Conservation (phyloP, 2,888 invertebrate genomes). For the Troides oblongomaculatus region DNA sequence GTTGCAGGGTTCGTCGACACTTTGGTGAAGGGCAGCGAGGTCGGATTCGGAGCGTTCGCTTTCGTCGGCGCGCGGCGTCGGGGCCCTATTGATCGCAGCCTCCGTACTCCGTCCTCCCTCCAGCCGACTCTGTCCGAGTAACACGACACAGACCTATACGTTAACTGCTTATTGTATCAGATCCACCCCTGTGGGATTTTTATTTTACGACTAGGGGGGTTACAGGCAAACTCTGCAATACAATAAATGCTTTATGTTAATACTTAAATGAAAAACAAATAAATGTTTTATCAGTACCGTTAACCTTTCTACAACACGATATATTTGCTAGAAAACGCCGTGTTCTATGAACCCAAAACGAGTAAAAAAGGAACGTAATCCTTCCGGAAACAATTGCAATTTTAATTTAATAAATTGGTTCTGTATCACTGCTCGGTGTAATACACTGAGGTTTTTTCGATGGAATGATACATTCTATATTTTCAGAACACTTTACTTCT, state of each 20-base stretch:
- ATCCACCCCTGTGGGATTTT: slow-evolving; percentile 18
- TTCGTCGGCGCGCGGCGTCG: slow-evolving; percentile 58
- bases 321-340: too few species aligned
- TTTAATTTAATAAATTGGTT: too few species aligned
- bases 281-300: too few species aligned
- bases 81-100: slow-evolving; percentile 67
- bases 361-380: too few species aligned
- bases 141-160: slow-evolving; percentile 24
- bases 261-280: background rate
- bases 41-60: slow-evolving; percentile 65
- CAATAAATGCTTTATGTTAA: background rate
- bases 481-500: too few species aligned
- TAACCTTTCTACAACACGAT: too few species aligned
- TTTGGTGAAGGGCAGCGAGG: slow-evolving; percentile 75
- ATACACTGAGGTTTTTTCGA: too few species aligned
- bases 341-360: too few species aligned
- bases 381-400: too few species aligned
- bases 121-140: slow-evolving; percentile 31
- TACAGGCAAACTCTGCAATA: slow-evolving; percentile 3
- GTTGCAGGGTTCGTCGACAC: slow-evolving; percentile 70
- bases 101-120: slow-evolving; percentile 61
- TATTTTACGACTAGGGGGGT: slow-evolving; percentile 10
- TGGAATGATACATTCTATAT: too few species aligned
- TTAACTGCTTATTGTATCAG: slow-evolving; percentile 20
- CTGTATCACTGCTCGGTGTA: too few species aligned